Evolutionary conservation across 2,113 vertebrate genomes (phyloP).

Genomic region (Pica pica): DNA sequence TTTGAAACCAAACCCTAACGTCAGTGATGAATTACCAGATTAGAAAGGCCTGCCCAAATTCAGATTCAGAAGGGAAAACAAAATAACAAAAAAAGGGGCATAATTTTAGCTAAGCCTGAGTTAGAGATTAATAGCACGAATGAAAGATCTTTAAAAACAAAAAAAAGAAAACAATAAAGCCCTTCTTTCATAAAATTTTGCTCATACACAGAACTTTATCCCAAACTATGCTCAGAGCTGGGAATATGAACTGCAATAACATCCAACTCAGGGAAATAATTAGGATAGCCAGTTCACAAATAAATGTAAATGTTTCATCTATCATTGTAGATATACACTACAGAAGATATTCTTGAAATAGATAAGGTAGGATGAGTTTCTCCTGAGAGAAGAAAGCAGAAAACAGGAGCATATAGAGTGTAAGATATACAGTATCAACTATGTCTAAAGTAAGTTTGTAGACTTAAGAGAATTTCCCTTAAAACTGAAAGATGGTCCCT

Average conservation of each 20-base stretch:
- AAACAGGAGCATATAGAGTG: neutral
- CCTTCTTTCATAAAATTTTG: neutral
- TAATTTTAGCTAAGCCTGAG: neutral
- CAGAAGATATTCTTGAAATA: neutral
- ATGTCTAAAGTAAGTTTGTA: neutral
- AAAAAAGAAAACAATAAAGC: neutral
- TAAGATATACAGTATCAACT: neutral
- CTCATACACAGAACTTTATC: neutral
- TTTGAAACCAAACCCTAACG: slow-evolving; percentile 27
- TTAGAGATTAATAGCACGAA: neutral
- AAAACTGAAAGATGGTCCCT: neutral
- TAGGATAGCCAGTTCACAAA: neutral
- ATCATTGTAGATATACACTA: neutral
- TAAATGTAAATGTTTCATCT: neutral
- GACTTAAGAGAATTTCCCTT: neutral
- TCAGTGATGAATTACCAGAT: slow-evolving; percentile 9
- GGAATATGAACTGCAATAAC: neutral
- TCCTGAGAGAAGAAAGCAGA: neutral
- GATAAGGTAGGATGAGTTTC: neutral
- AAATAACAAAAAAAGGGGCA: neutral
- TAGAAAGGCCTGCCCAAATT: slow-evolving; percentile 3
- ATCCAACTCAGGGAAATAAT: neutral
- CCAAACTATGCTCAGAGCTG: neutral
- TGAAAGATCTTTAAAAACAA: neutral
- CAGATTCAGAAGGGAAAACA: slow-evolving; percentile 17